Evolutionary conservation across 2,797 vertebrate species (phyloP), one percentile per base, ranked within the genome.

Genomic region (Gadopsis bispinosus): DNA sequence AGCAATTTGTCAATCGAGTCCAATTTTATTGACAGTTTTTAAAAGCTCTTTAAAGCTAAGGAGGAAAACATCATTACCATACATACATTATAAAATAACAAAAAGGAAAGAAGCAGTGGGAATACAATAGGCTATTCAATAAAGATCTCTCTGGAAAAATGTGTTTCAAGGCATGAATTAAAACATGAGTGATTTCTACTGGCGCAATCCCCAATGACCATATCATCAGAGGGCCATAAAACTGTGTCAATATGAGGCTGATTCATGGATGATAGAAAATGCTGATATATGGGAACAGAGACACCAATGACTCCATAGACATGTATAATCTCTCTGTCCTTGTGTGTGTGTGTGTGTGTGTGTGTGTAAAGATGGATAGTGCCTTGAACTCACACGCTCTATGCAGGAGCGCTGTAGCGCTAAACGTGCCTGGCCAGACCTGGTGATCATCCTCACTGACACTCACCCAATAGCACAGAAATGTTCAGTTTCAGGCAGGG

Each of bases 391-490:
- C 22, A 59, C 81, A 76, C 77, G 61, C 64, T 73, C 75, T 2
- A 6, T 56, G 75, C 55, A 84, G 84, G 79, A 87, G 87, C 76
- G 77, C 90, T 67, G 84, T 78, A 64, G 72, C 7, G 7, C 58
- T 79, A 85, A 90, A 87, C n/a, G 56, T 81, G 81, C 67, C 80
- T 56, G 71, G 73, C 82, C 80, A 81, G 84, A 72, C 67, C 67
- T 60, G 76, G 66, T 83, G 87, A 87, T 91, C 70, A 87, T 93
- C 91, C 91, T 89, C 81, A 77, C 69, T 88, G 92, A 91, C 92
- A 89, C 78, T 70, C 89, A 75, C 86, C 83, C 86, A 89, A 88
- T 81, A 87, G 88, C 82, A 85, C 76, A 85, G 88, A 86, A 85
- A 89, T 90, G 91, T 88, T 84, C 71, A 73, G 65, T 26, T 26